phyloP scores from a whole-genome alignment of 2,113 vertebrate genomes.

The Ammodramus savannarum region DNA sequence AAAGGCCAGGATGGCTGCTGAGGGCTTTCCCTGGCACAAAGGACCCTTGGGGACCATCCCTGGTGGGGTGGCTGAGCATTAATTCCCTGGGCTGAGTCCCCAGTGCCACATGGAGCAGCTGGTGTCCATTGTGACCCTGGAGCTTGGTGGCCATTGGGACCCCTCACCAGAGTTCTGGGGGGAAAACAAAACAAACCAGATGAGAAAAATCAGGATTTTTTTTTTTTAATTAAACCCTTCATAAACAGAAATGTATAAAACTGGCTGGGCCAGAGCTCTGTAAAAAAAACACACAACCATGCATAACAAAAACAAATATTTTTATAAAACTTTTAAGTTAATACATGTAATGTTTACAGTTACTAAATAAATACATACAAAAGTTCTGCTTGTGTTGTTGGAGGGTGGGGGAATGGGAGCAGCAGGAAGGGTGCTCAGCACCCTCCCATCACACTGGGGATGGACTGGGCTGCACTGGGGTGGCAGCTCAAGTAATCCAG shows the following conservation, averaged over 20 bases:
- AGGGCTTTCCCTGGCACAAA: not conserved
- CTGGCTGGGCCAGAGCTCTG: conserved; percentile 48
- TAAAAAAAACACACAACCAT: not conserved
- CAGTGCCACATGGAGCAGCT: rapidly evolving
- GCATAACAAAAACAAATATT: not conserved
- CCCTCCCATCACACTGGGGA: not conserved
- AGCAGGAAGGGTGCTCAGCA: not conserved
- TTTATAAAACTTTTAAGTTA: conserved; percentile 54
- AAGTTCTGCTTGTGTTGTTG: rapidly evolving
- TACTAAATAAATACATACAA: conserved; percentile 52
- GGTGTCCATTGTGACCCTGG: not conserved
- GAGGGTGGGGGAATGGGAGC: not conserved
- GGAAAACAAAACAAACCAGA: not conserved
- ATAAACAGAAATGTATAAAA: not conserved
- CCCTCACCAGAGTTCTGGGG: not conserved
- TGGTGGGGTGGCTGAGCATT: rapidly evolving
- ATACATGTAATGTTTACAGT: not conserved
- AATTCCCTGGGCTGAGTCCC: not conserved
- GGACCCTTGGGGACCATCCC: not conserved
- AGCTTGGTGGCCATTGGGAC: not conserved
- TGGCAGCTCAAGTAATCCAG: not conserved
- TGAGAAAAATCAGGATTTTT: not conserved
- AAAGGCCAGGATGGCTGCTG: not conserved
- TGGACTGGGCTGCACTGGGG: too few relatives aligned
- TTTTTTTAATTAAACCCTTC: not conserved